A percentile compares a stretch with the other conserved stretches of the same genome.
Evolutionary conservation across 2,113 vertebrate species (phyloP).

Genomic region (Salvelinus sp.): DNA sequence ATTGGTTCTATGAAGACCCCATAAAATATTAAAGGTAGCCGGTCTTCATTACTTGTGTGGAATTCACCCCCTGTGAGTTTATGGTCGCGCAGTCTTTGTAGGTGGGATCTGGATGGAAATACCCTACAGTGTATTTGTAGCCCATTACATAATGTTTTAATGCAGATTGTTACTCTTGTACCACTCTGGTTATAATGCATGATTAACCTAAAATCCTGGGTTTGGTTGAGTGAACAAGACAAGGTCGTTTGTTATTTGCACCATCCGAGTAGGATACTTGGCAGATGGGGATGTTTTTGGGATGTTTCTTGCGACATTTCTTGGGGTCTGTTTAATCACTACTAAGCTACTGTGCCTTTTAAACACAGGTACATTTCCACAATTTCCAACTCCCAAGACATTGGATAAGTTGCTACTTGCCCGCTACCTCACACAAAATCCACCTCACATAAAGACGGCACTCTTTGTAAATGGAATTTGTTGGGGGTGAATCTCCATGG

Average conservation of each 20-base stretch:
- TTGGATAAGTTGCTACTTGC: neutral
- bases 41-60: too few species aligned
- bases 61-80: too few species aligned
- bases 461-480: neutral
- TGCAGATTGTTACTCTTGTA: slow-evolving; percentile 6
- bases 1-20: too few species aligned
- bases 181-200: slow-evolving; percentile 9
- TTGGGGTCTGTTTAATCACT: too few species aligned
- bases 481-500: neutral
- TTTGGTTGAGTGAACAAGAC: neutral
- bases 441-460: neutral
- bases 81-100: neutral
- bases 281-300: too few species aligned
- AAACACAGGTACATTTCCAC: neutral
- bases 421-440: neutral
- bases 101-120: slow-evolving; percentile 16
- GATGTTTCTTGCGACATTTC: too few species aligned
- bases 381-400: neutral
- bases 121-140: slow-evolving; percentile 11
- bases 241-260: too few species aligned
- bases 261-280: too few species aligned
- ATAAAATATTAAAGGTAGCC: too few species aligned
- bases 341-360: too few species aligned
- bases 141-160: slow-evolving; percentile 17
- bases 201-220: slow-evolving; percentile 17